A percentile compares a stretch with the other conserved stretches of the same genome.
Conservation (phyloP, 2,113 vertebrate species). For the Aviceda subcristata region DNA sequence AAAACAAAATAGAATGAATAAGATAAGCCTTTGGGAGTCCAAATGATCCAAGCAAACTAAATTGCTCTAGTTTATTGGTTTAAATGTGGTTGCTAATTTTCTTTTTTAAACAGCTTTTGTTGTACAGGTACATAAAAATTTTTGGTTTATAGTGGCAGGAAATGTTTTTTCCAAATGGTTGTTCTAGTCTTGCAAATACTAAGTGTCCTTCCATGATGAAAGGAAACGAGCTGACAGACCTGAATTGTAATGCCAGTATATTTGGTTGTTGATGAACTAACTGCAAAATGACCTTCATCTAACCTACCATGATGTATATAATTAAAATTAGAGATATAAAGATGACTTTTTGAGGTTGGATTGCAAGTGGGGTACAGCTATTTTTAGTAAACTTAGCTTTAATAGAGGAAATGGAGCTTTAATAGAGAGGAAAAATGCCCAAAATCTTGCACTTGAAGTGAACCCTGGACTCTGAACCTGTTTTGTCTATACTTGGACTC, state of each 20-base stretch:
- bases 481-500: background rate
- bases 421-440: background rate
- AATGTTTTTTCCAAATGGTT: background rate
- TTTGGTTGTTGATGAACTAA: background rate
- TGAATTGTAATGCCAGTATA: background rate
- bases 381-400: background rate
- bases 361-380: background rate
- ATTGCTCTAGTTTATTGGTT: background rate
- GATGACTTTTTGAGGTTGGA: background rate
- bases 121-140: background rate
- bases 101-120: background rate
- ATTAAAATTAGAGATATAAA: background rate
- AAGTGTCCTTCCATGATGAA: background rate
- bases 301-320: background rate
- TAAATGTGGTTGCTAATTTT: background rate
- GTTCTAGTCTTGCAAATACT: background rate
- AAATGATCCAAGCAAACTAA: background rate
- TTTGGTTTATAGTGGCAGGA: background rate
- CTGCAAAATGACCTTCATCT: background rate
- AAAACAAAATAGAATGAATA: background rate
- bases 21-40: background rate
- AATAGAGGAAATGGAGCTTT: background rate
- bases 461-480: background rate
- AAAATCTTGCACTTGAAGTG: background rate
- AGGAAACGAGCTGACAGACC: background rate